Evolutionary conservation across 2,113 vertebrate species (phyloP), one percentile per base, ranked within the genome.

Genomic region (Oreocharis arfaki): DNA sequence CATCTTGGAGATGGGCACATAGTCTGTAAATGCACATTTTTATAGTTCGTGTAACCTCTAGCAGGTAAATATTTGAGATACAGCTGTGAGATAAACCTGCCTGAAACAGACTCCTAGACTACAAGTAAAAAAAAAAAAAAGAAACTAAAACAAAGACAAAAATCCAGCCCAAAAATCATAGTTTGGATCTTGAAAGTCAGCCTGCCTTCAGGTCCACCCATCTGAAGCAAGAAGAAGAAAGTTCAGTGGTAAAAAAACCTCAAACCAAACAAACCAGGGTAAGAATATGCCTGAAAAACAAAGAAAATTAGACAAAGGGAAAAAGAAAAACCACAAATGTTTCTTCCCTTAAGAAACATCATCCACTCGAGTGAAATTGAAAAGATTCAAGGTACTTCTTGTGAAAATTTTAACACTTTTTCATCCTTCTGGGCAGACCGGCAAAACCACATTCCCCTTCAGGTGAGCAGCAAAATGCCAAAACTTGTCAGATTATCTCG

Each of bases 41-140:
- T 37, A 35, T 19, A 42, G 49, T 22, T 35, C 37, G 55, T 9
- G 12, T 33, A 77, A 15, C 14, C 5, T 53, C 74, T 53, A 77
- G 52, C 18, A 49, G 27, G 68, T 49, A 89, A 93, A 74, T 96
- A 84, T 74, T 69, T 80, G 73, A n/a, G 55, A 73, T 56, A 27
- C 2, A 27, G 19, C 27, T 69, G 13, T 35, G 64, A 87, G 32
- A 65, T 42, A 64, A 89, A 47, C 9, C 56, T 83, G 76, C 12
- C 49, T 69, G 90, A 52, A 73, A 69, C 26, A 55, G 33, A 68
- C 16, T 53, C 10, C 33, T 76, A 37, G 22, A 20, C 19, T 77
- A 64, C 16, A 68, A 32, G 9, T 37, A 6, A 8, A n/a, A 49
- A 63, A 44, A 33, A 22, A 18, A 16, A 63, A 44, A 33, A 22